Evolutionary conservation across 2,888 invertebrate species (phyloP).

Genomic region (Eupithecia abbreviata): DNA sequence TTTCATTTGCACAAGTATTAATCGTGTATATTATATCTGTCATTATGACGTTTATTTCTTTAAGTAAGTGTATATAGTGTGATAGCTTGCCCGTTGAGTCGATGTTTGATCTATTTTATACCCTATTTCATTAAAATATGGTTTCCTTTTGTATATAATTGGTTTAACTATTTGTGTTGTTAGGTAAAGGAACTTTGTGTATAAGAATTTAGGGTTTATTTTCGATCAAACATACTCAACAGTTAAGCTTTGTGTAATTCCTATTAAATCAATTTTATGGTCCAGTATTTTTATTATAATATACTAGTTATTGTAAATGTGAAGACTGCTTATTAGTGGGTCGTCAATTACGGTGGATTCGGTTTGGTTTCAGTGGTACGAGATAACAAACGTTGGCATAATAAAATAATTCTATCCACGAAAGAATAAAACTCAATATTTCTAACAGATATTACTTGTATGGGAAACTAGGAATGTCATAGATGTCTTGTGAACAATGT

Average conservation of each 20-base stretch:
- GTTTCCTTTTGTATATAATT: conserved; percentile 23
- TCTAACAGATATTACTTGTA: not conserved
- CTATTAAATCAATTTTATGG: conserved; percentile 79
- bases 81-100: conserved; percentile 27
- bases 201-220: conserved; percentile 46
- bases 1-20: conserved; percentile 42
- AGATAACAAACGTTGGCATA: conserved; percentile 24
- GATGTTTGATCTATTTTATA: conserved; percentile 25
- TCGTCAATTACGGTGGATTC: conserved; percentile 71
- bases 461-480: not conserved
- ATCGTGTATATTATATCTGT: conserved; percentile 28
- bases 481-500: not conserved
- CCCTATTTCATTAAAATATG: conserved; percentile 12
- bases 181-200: conserved; percentile 27
- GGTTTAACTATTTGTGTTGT: conserved; percentile 10
- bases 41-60: conserved; percentile 27
- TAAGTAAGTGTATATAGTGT: conserved; percentile 31
- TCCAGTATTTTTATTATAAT: conserved; percentile 79
- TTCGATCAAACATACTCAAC: conserved; percentile 49
- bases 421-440: not conserved
- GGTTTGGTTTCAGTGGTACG: conserved; percentile 52
- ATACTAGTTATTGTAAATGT: conserved; percentile 68
- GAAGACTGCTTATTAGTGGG: conserved; percentile 80
- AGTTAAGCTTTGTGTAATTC: conserved; percentile 60
- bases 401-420: not conserved